phyloP scores from a whole-genome alignment of 1,140 invertebrate species.

The Pinna nobilis region DNA sequence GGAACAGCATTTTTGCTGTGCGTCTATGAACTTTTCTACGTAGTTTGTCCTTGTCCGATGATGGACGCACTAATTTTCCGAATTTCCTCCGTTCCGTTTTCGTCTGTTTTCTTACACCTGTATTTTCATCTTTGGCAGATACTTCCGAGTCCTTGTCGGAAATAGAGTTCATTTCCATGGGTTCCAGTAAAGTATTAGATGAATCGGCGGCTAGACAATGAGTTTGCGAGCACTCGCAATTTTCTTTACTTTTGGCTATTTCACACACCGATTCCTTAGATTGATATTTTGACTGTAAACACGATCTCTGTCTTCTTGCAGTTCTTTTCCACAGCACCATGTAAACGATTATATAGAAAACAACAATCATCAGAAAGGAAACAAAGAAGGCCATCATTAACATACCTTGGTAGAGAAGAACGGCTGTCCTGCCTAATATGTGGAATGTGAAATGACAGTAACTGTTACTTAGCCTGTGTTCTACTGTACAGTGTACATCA shows the following conservation, averaged over 20 bases:
- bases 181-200: slow-evolving; percentile 11
- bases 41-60: neutral
- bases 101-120: neutral
- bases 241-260: slow-evolving; percentile 7
- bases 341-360: slow-evolving; percentile 60
- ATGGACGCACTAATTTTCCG: too few relatives aligned
- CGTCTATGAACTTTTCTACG: slow-evolving; percentile 41
- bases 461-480: slow-evolving; percentile 8
- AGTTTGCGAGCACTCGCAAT: neutral
- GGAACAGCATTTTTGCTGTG: slow-evolving; percentile 64
- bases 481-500: slow-evolving; percentile 47
- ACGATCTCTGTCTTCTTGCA: slow-evolving; percentile 35
- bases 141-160: slow-evolving; percentile 17
- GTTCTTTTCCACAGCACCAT: slow-evolving; percentile 55
- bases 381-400: slow-evolving; percentile 51
- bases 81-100: neutral
- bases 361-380: slow-evolving; percentile 50
- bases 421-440: slow-evolving; percentile 42
- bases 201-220: neutral
- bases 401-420: slow-evolving; percentile 49
- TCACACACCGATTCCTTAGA: slow-evolving; percentile 5
- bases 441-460: slow-evolving; percentile 63
- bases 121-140: neutral
- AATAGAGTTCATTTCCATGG: slow-evolving; percentile 1
- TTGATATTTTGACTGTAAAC: neutral